A percentile compares a stretch with the other conserved stretches of the same genome.
These are phyloP conservation scores for Scaptomyza cyrtandrae DNA, from an alignment of 2,888 invertebrate species.

Conservation along the genomic window DNA sequence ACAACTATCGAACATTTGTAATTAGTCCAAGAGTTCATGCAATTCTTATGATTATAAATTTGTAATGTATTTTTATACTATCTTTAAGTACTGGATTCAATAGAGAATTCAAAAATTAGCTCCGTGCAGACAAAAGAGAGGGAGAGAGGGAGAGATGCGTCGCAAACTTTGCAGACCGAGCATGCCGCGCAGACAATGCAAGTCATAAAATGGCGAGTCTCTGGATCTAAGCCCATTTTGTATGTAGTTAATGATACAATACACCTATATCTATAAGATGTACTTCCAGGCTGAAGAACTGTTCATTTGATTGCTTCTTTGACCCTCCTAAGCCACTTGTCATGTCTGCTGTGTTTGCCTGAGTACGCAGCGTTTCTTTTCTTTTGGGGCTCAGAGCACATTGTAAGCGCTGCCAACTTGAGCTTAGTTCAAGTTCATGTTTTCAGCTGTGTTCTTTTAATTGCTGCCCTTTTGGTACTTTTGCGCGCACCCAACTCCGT, in stretches of 20 bases:
- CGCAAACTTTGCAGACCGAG: no score
- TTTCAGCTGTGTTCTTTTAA: slow-evolving; percentile 30
- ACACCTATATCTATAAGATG: no score
- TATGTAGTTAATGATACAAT: no score
- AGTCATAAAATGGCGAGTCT: no score
- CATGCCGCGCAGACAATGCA: no score
- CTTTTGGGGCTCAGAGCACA: slow-evolving; percentile 4
- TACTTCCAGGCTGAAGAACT: background rate
- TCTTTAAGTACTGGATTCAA: no score
- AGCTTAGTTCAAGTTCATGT: slow-evolving; percentile 30
- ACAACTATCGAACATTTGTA: background rate
- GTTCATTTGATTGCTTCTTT: slow-evolving; percentile 2
- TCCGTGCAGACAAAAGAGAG: no score
- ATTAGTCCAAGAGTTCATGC: background rate
- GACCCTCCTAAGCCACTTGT: slow-evolving; percentile 11
- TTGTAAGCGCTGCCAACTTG: slow-evolving; percentile 39
- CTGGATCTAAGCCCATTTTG: no score
- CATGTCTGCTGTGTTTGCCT: slow-evolving; percentile 8
- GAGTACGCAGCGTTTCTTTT: slow-evolving; percentile 1
- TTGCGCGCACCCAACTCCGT: background rate
- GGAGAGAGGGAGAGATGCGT: no score
- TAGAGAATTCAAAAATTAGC: no score
- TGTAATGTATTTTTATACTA: background rate
- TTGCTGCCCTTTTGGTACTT: slow-evolving; percentile 11
- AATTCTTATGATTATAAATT: background rate